Base-by-base conservation (phyloP, 2,888 invertebrate genomes). In the Apamea monoglypha region DNA sequence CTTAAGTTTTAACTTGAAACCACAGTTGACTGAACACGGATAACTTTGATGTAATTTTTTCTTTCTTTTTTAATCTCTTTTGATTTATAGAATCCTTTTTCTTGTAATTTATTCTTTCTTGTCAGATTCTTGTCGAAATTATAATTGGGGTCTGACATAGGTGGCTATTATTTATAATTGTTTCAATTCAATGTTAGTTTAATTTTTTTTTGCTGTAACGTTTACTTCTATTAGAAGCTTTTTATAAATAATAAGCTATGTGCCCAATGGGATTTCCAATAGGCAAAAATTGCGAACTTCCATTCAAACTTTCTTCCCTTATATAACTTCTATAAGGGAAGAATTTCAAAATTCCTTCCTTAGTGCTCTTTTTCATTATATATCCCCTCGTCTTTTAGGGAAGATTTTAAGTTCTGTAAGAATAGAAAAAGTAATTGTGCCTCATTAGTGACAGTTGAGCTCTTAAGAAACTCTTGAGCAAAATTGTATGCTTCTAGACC, bases 1-100 rank as follows among this genome's bases (percentile, higher is more conserved):
- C 44, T 78, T 10, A 78, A 61, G 40, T 80, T 87, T 80, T 71
- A 69, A 74, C 16, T 69, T 1, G 1, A 78, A 72, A 18, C n/a
- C 47, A 70, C 32, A 29, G 32, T 84, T 70, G 56, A 40, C 47
- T 78, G 81, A 74, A 61, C 74, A 71, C 36, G 21, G 47, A 53
- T 47, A 77, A 67, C 40, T 80, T 76, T 32, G 14, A 36, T 44
- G 21, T 63, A 10, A n/a, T 50, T 70, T 76, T 63, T 53, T 74
- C 18, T 53, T 32, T 66, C 0, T 16, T 59, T 76, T 69, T 77
- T 68, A 29, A 71, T 67, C 16, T 69, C 32, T 3, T 61, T 44
- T 66, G 61, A 69, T 77, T 67, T 80, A 76, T n/a, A 44, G 40
- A 32, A 59, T 14, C 6, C 2, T 32, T 59, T 67, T 47, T 53